Evolutionary conservation across 2,888 invertebrate species (phyloP).

Genomic region (Dione vanillae): DNA sequence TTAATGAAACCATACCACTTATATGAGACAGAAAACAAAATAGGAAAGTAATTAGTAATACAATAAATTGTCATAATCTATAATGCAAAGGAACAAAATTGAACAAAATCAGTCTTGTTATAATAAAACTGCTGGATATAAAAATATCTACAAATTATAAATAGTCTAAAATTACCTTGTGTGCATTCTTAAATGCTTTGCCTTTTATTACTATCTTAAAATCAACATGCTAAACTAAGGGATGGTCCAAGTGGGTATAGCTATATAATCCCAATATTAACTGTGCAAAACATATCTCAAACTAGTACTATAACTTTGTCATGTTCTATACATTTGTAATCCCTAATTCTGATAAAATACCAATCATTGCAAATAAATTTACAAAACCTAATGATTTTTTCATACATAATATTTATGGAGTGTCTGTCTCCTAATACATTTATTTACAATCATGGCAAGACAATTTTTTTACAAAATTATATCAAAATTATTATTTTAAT

Average conservation of each 20-base stretch:
- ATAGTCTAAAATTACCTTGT: constrained; percentile 20
- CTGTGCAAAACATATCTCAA: constrained; percentile 40
- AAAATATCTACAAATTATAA: constrained; percentile 40
- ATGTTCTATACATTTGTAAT: constrained; percentile 34
- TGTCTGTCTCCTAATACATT: constrained; percentile 39
- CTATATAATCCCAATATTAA: constrained; percentile 27
- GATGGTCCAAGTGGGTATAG: constrained; percentile 34
- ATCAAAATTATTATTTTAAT: constrained; percentile 45
- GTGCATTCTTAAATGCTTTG: constrained; percentile 19
- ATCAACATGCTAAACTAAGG: constrained; percentile 30
- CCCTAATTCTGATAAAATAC: constrained; percentile 5
- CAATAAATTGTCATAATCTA: constrained; percentile 11
- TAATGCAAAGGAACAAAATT: constrained; percentile 40
- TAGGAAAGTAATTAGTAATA: constrained; percentile 5
- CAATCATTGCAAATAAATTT: constrained; percentile 20
- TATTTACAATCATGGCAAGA: constrained; percentile 46
- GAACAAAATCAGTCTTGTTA: constrained; percentile 62
- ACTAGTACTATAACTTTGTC: constrained; percentile 35
- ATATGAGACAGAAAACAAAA: constrained; percentile 7
- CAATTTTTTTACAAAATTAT: constrained; percentile 44
- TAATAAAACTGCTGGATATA: constrained; percentile 43
- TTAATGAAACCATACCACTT: neutral
- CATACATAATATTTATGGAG: constrained; percentile 39
- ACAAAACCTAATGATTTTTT: constrained; percentile 44
- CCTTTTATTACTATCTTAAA: constrained; percentile 30